phyloP scores from a whole-genome alignment of 2,113 vertebrate genomes.

The Anolis carolinensis region DNA sequence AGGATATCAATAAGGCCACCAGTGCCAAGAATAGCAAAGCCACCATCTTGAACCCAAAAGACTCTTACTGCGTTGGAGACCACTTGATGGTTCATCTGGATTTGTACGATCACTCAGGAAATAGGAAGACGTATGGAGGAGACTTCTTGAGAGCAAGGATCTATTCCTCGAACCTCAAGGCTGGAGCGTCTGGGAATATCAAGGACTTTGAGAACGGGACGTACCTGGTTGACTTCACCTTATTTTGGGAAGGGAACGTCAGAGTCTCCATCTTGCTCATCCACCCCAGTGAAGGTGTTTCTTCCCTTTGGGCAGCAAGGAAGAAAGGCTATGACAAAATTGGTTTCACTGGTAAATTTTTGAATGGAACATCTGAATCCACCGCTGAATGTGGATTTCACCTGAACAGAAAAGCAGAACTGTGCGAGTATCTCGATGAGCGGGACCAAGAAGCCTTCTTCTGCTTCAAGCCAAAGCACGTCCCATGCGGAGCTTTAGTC shows the following conservation, averaged over 20 bases:
- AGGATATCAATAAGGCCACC: neutral
- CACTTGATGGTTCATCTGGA: conserved; percentile 47
- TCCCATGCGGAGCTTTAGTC: conserved; percentile 40
- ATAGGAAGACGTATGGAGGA: conserved; percentile 54
- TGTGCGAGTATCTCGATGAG: conserved; percentile 49
- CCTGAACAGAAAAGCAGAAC: conserved; percentile 36
- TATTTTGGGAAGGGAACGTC: conserved; percentile 63
- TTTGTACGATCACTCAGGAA: conserved; percentile 34
- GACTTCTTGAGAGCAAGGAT: conserved; percentile 66
- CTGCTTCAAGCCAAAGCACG: conserved; percentile 30
- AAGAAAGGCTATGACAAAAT: conserved; percentile 57
- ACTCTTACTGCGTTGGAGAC: conserved; percentile 47
- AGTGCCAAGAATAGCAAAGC: neutral
- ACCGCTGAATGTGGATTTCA: conserved; percentile 42
- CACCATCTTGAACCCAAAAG: conserved; percentile 20
- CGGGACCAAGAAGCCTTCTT: conserved; percentile 60
- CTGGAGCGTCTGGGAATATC: conserved; percentile 50
- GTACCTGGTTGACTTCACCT: conserved; percentile 59
- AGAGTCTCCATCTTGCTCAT: conserved; percentile 62
- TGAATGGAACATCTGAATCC: conserved; percentile 6
- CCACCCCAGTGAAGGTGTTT: conserved; percentile 64
- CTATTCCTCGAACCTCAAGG: conserved; percentile 40
- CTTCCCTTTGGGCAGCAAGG: conserved; percentile 59
- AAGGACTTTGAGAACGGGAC: conserved; percentile 57
- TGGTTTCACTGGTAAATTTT: conserved; percentile 58